Base-by-base conservation (phyloP, 2,888 invertebrate genomes). In the Parascotia fuliginaria region DNA sequence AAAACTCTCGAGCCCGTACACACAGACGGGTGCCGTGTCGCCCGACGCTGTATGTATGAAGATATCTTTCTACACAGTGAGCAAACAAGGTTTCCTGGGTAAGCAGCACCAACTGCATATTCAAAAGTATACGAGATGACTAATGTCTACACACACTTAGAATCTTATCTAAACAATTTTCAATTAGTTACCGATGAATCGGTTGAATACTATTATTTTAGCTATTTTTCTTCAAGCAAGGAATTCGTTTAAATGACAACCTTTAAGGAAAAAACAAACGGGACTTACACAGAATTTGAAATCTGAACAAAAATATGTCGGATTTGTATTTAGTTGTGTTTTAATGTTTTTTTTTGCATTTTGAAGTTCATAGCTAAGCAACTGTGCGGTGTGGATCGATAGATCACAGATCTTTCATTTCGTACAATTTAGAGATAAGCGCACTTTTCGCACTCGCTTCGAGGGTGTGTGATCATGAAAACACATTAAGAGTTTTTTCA, bases 1-100 rank as follows among this genome's bases (percentile, higher is more conserved):
- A 92, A 91, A 91, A 86, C 92, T 86, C 87, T 91, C 79, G 79
- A 85, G 79, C 66, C 71, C 73, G 77, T 72, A 75, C 72, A 73
- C 65, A 73, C 68, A 74, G 69, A 71, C 77, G 74, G 75, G 71
- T 75, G 75, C 76, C 70, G 70, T 76, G 74, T 75, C 74, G 72
- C 66, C 65, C 64, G 65, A 65, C 69, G 68, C 69, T 62, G 65
- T 70, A 60, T 63, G 63, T 65, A 81, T 75, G 78, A 72, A 80
- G 73, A 73, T 65, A 72, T 81, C 81, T 75, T 58, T 66, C 67
- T 70, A 70, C 65, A 61, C 64, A 61, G 50, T 55, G 46, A 46
- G 59, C 69, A 78, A 81, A 82, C 73, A 78, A 70, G 58, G 66
- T 71, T 70, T 64, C 67, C 60, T 65, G 56, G 44, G 54, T 58